Evolutionary conservation across 2,113 vertebrate species (phyloP).

Genomic region (Dascyllus trimaculatus): DNA sequence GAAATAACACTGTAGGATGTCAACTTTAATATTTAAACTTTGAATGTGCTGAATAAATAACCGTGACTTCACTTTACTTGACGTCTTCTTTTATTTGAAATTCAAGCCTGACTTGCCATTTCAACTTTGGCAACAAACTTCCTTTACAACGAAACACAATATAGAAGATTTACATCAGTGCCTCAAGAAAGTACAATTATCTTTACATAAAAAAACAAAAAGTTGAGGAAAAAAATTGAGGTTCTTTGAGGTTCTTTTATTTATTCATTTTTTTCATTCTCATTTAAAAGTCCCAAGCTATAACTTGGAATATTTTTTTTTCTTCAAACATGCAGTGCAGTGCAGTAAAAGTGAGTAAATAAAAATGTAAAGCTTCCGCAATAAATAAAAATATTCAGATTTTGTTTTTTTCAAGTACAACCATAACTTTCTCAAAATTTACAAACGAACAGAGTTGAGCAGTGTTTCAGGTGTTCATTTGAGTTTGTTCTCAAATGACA

Average conservation of each 20-base stretch:
- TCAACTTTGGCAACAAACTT: constrained; percentile 19
- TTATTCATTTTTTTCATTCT: constrained; percentile 33
- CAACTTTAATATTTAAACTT: no score
- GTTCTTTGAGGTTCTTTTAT: neutral
- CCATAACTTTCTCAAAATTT: constrained; percentile 25
- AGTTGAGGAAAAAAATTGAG: neutral
- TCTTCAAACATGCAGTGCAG: constrained; percentile 60
- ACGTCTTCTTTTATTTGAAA: neutral
- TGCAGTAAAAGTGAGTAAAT: constrained; percentile 9
- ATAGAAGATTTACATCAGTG: neutral
- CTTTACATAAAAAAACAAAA: constrained; percentile 1
- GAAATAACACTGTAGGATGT: no score
- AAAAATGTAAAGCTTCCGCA: constrained; percentile 19
- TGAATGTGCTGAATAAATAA: no score
- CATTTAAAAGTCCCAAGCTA: constrained; percentile 18
- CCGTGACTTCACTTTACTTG: no score
- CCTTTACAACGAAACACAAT: constrained; percentile 16
- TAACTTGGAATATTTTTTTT: constrained; percentile 26
- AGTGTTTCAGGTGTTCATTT: constrained; percentile 19
- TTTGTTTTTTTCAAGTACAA: constrained; percentile 1
- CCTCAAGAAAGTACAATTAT: neutral
- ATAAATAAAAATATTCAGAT: constrained; percentile 15
- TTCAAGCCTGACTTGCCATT: neutral
- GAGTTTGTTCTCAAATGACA: constrained; percentile 13
- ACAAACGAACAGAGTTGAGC: constrained; percentile 26